Evolutionary conservation across 2,888 invertebrate genomes (phyloP), one percentile per base, ranked within the genome.

Genomic region (Chalcosyrphus nemorum): DNA sequence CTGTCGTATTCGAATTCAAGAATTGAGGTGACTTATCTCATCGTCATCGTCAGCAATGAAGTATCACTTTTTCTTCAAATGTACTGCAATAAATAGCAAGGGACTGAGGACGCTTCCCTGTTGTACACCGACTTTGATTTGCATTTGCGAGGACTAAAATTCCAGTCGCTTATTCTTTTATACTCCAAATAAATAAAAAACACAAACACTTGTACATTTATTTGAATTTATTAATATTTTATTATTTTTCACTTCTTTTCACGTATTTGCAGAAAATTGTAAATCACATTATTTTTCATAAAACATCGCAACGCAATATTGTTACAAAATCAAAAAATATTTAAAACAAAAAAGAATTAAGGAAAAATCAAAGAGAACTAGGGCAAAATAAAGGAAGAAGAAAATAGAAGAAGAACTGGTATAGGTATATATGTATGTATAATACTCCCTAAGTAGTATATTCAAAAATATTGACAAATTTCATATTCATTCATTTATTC

Each of bases 211-310:
- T 57, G n/a, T 17, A 35, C 15, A 56, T 41, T 72, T 66, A 47
- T 32, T 76, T 76, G 43, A 77, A 70, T 76, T 81, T 71, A 81
- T 81, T 76, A 63, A 81, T 75, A 81, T 77, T 81, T 80, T 74
- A 59, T 70, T 77, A 50, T 63, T 75, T 81, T 70, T 81, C 47
- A 65, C 38, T 66, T 75, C 47, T 81, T 81, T 81, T 81, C 71
- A 71, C 38, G 76, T 76, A 57, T 80, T 80, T 71, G 71, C 71
- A 82, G 65, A 82, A 77, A 71, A 59, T 77, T 82, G 45, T 82
- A 77, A 77, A 82, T 82, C 81, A 82, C 81, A 82, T 82, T 65
- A 76, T 81, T 68, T 47, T 76, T 71, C 52, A 68, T 68, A 68
- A 68, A 59, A 76, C 59, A 76, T 68, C 68, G 76, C 76, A 76